Percentiles rank a stretch among this genome's conserved stretches.
Conservation (phyloP, 2,888 invertebrate species). For the Netelia virgata region DNA sequence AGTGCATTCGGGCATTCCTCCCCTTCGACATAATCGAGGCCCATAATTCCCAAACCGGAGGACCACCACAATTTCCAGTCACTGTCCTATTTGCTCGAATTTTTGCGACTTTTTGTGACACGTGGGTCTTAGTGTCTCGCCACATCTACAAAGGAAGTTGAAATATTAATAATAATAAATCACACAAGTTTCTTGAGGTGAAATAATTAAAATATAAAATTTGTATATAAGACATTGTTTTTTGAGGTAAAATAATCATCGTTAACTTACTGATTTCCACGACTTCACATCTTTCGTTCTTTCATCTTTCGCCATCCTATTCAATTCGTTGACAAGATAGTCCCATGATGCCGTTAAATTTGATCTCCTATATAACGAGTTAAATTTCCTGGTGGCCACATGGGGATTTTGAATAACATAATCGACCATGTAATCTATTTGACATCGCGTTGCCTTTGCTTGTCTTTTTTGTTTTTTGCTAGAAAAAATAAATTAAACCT, state of each 20-base stretch:
- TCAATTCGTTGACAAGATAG: neutral
- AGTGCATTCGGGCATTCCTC: neutral
- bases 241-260: too few species aligned
- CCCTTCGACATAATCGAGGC: slow-evolving; percentile 11
- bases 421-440: slow-evolving; percentile 41
- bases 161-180: too few species aligned
- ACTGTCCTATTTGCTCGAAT: too few species aligned
- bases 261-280: too few species aligned
- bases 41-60: slow-evolving; percentile 50
- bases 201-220: neutral
- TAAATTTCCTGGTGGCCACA: too few species aligned
- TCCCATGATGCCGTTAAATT: neutral
- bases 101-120: too few species aligned
- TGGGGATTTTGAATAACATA: too few species aligned
- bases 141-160: too few species aligned
- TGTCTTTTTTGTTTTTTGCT: slow-evolving; percentile 26
- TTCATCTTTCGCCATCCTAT: neutral
- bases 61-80: neutral
- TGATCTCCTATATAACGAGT: too few species aligned
- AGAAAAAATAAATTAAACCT: neutral
- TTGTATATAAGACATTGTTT: neutral
- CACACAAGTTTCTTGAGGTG: too few species aligned
- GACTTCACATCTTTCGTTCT: too few species aligned
- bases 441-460: slow-evolving; percentile 9
- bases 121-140: too few species aligned